Evolutionary conservation across 92 coral and sea anemone genomes (phyloP), one percentile per base, ranked within the genome.

Genomic region (Isaurus tuberculatus): DNA sequence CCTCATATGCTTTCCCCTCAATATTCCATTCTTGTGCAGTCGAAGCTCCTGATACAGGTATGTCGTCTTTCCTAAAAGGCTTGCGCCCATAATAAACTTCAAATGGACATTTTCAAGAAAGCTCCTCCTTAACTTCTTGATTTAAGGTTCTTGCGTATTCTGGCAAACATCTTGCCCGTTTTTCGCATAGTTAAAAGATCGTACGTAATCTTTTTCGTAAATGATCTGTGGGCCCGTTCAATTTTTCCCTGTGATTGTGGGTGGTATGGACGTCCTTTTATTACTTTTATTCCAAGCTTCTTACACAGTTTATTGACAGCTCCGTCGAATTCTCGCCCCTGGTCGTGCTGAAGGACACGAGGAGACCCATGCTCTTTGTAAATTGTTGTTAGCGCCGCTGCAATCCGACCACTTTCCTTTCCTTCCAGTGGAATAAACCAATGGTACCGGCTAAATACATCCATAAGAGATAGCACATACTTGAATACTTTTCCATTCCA

Each of bases 401-500:
- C 86, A 8, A 87, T 81, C 3, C 55, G 75, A 5, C 37, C 22
- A 32, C 86, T 72, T 25, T 30, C 79, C 72, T 87, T 80, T 72
- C 84, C 48, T 53, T 88, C 84, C 66, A 88, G 77, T 31, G 85
- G 87, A 64, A 88, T 20, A 68, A 74, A 87, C 88, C 88, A 88
- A 55, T 88, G 88, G 79, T 83, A 74, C 64, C 85, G 88, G 60
- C 88, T 83, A 37, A 88, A 88, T 49, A 88, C 84, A 40, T 83
- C 88, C 29, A 83, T 44, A 27, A 83, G 32, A 20, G 85, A 83
- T 23, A 69, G 91, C 70, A 83, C 83, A 74, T 25, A 88, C 60
- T 88, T 83, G 23, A 64, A 88, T 17, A 64, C 72, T 55, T 83
- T 75, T 20, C 88, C 73, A 42, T 83, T 88, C 64, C 79, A 75